Evolutionary conservation across 2,797 vertebrate genomes (phyloP).

Genomic region (Falco biarmicus): DNA sequence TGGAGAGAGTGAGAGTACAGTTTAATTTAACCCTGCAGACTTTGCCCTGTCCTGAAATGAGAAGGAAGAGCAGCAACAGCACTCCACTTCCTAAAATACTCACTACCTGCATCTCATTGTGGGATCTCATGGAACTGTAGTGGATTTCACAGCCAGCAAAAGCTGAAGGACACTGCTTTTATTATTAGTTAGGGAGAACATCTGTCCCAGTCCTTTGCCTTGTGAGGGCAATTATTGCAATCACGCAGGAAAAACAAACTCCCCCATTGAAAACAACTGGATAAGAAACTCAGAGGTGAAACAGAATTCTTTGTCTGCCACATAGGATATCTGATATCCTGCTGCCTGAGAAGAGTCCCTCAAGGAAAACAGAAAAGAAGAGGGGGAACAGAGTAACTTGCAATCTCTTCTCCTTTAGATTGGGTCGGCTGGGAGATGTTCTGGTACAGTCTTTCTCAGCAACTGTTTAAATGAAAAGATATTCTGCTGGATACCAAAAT

Average conservation of each 20-base stretch:
- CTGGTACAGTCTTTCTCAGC: neutral
- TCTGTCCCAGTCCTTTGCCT: conserved; percentile 51
- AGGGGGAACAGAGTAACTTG: neutral
- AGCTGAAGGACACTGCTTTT: conserved; percentile 52
- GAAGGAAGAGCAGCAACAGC: neutral
- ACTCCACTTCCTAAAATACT: neutral
- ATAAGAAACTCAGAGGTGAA: neutral
- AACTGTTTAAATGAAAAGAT: neutral
- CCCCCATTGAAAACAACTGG: conserved; percentile 9
- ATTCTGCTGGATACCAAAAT: neutral
- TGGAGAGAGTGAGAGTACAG: neutral
- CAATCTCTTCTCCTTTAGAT: neutral
- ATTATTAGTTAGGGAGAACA: conserved; percentile 65
- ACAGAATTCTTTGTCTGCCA: neutral
- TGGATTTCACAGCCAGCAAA: conserved; percentile 39
- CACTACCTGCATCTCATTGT: neutral
- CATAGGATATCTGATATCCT: neutral
- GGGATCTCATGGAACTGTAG: neutral
- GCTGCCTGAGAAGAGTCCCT: neutral
- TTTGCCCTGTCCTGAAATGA: neutral
- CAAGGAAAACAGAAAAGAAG: neutral
- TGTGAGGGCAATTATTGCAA: conserved; percentile 42
- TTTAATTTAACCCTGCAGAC: conserved; percentile 7
- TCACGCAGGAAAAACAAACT: conserved; percentile 45
- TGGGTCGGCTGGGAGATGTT: neutral